A percentile compares a stretch with the other conserved stretches of the same genome.
Conservation (phyloP, 2,888 invertebrate species). For the Dysmachus trigonus region DNA sequence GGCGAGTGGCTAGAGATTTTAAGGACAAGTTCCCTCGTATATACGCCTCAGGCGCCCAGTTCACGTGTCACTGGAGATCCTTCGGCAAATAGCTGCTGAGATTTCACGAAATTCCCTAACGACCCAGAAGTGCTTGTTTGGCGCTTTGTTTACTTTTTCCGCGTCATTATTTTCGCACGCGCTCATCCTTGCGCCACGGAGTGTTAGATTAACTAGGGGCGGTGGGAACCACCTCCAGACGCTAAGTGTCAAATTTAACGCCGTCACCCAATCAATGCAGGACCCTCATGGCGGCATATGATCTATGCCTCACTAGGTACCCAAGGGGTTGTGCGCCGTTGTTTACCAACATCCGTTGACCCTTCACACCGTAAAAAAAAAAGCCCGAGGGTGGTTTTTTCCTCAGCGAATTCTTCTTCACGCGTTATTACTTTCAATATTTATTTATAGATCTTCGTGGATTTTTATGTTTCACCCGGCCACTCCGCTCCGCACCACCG, state of each 20-base stretch:
- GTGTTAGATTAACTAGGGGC: slow-evolving; percentile 25
- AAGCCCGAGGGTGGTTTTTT: slow-evolving; percentile 10
- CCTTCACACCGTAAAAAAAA: slow-evolving; percentile 20
- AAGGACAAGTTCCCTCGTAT: neutral
- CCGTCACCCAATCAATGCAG: slow-evolving; percentile 29
- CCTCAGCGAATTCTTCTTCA: neutral
- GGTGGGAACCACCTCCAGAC: slow-evolving; percentile 21
- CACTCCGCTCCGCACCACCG: neutral
- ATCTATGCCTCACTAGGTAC: neutral
- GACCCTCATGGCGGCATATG: slow-evolving; percentile 2
- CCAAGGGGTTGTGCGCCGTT: neutral
- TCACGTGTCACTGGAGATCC: slow-evolving; percentile 33
- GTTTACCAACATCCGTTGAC: slow-evolving; percentile 30
- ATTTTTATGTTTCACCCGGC: neutral
- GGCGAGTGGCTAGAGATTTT: neutral
- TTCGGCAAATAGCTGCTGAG: slow-evolving; percentile 20
- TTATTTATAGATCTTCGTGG: slow-evolving; percentile 27
- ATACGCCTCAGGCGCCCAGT: slow-evolving; percentile 8
- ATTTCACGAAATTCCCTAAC: neutral
- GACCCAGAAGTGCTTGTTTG: slow-evolving; percentile 1
- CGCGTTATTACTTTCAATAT: slow-evolving; percentile 31
- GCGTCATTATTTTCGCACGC: slow-evolving; percentile 41
- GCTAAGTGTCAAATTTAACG: slow-evolving; percentile 37
- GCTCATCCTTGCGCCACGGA: neutral
- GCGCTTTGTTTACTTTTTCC: slow-evolving; percentile 39